phyloP scores from a whole-genome alignment of 2,113 vertebrate genomes.

The Dicerorhinus sumatrensis region DNA sequence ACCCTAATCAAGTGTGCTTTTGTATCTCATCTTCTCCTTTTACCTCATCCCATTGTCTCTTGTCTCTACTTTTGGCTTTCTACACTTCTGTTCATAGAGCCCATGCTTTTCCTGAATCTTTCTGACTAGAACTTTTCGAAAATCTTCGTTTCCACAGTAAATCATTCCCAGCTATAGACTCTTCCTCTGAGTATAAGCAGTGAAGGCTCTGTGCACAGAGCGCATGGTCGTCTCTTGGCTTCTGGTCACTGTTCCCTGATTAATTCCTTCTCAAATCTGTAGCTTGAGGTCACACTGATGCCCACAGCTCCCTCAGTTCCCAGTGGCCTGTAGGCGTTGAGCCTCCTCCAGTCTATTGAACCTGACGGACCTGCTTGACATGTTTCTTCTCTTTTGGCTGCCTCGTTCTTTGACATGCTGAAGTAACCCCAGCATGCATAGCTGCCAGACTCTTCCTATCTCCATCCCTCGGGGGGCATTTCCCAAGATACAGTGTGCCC shows the following conservation, averaged over 20 bases:
- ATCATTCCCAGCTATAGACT: background rate
- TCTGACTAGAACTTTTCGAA: background rate
- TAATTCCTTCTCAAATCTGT: background rate
- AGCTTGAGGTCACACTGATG: background rate
- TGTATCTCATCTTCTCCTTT: background rate
- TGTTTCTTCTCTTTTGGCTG: background rate
- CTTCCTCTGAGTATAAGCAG: background rate
- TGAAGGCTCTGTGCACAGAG: background rate
- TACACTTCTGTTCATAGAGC: background rate
- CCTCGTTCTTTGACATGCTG: background rate
- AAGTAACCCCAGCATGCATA: background rate
- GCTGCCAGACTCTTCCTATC: background rate
- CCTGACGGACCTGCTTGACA: background rate
- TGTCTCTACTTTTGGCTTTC: background rate
- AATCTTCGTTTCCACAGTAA: background rate
- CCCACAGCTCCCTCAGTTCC: background rate
- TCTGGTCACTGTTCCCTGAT: background rate
- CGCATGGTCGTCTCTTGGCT: background rate
- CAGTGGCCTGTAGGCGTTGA: background rate
- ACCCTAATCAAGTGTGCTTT: background rate
- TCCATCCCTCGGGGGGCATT: background rate
- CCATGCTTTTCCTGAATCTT: background rate
- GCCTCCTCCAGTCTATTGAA: background rate
- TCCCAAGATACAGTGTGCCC: background rate
- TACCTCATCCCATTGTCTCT: background rate